Evolutionary conservation across 1,140 invertebrate genomes (phyloP).

Genomic region (Pachypsylla venusta): DNA sequence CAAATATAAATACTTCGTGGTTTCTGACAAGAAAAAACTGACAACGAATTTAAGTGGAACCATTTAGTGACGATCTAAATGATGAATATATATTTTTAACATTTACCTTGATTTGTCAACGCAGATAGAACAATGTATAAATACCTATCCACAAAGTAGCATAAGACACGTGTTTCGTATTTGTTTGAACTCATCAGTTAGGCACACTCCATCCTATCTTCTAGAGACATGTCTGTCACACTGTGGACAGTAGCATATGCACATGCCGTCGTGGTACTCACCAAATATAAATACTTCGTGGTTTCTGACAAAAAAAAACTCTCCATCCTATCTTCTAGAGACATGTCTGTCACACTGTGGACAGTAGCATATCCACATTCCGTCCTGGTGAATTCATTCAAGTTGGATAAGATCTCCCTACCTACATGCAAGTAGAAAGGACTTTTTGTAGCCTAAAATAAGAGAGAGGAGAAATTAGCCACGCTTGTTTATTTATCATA

Average conservation of each 20-base stretch:
- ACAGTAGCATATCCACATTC: slow-evolving; percentile 94
- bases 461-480: neutral
- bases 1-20: slow-evolving; percentile 92
- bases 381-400: slow-evolving; percentile 77
- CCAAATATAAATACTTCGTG: slow-evolving; percentile 89
- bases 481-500: no score
- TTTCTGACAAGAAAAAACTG: slow-evolving; percentile 94
- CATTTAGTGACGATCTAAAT: no score
- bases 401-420: slow-evolving; percentile 69
- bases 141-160: no score
- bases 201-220: slow-evolving; percentile 81
- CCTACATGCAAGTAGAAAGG: slow-evolving; percentile 78
- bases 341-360: slow-evolving; percentile 51
- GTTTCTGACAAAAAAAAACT: slow-evolving; percentile 97
- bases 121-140: no score
- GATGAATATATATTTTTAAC: no score
- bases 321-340: slow-evolving; percentile 89
- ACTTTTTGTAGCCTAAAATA: slow-evolving; percentile 61
- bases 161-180: no score
- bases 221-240: slow-evolving; percentile 34
- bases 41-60: no score
- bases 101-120: no score
- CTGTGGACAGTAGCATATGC: neutral
- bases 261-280: slow-evolving; percentile 46
- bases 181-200: neutral